Base-by-base conservation (phyloP, 35 echinoderm and acorn worm species). In the Eucidaris tribuloides region DNA sequence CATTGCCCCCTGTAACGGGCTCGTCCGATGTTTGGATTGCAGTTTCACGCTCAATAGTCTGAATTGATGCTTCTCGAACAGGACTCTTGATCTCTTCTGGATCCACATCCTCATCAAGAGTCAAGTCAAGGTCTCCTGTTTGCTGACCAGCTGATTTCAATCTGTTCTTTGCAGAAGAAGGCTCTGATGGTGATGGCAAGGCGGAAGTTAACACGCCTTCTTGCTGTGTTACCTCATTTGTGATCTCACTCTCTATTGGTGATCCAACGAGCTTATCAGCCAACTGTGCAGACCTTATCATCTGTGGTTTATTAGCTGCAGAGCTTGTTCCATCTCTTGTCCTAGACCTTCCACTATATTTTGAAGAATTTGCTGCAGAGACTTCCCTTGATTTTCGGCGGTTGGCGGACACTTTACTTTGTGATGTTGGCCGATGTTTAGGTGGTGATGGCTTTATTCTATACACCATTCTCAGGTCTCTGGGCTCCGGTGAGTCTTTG, bases 381-480 rank as follows among this genome's bases (percentile, higher is more conserved):
- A 74, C 22, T 20, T 74, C 68, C 25, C 68, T 74, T 74, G 68
- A 35, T 36, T n/a, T n/a, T n/a, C n/a, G n/a, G n/a, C n/a, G n/a
- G n/a, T n/a, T n/a, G n/a, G n/a, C n/a, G n/a, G n/a, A n/a, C n/a
- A n/a, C n/a, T n/a, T n/a, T n/a, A n/a, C n/a, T n/a, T n/a, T n/a
- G n/a, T n/a, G n/a, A n/a, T n/a, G n/a, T n/a, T n/a, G n/a, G n/a
- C n/a, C n/a, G n/a, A 27, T 90, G 56, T 42, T 81, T 89, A 37
- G 94, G 85, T 62, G 94, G 94, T 14, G 62, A 63, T 49, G 89
- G 94, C 40, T 97, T 97, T 13, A 91, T 96, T 40, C 81, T 82
- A 49, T 74, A 74, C 68, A 74, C 44, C 7, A 88, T 84, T 61
- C 72, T 74, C 71, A 85, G 58, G 40, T 89, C 87, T 34, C 66